Percentiles rank a stretch among this genome's conserved stretches.
These are phyloP conservation scores for Nebria brevicollis DNA, from an alignment of 2,888 invertebrate genomes.

Conservation along the genomic window DNA sequence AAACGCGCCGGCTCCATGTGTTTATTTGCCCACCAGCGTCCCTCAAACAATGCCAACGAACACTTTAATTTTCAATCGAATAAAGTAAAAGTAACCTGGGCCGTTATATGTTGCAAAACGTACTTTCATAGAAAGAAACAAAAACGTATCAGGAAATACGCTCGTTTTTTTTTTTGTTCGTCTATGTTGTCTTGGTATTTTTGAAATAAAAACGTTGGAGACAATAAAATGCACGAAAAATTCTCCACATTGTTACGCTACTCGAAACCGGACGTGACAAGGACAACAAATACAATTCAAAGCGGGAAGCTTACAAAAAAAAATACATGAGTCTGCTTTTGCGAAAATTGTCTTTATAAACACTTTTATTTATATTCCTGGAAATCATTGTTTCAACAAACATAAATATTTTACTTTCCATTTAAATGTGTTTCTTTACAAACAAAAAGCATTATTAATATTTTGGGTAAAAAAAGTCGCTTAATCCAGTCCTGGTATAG, in stretches of 20 bases:
- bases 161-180: background rate
- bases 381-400: background rate
- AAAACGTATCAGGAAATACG: background rate
- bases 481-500: background rate
- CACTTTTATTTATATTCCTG: background rate
- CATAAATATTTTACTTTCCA: too few relatives aligned
- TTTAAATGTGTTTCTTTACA: too few relatives aligned
- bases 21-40: slow-evolving; percentile 7
- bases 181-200: background rate
- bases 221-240: background rate
- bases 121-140: background rate
- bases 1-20: background rate
- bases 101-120: too few relatives aligned
- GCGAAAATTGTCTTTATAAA: background rate
- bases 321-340: background rate
- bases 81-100: background rate
- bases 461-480: background rate
- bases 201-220: background rate
- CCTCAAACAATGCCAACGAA: slow-evolving; percentile 9
- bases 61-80: background rate
- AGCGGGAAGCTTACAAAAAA: slow-evolving; percentile 31
- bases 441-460: too few relatives aligned
- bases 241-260: background rate
- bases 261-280: slow-evolving; percentile 36
- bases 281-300: slow-evolving; percentile 26